phyloP scores from a whole-genome alignment of 2,113 vertebrate genomes.

The Spea bombifrons region DNA sequence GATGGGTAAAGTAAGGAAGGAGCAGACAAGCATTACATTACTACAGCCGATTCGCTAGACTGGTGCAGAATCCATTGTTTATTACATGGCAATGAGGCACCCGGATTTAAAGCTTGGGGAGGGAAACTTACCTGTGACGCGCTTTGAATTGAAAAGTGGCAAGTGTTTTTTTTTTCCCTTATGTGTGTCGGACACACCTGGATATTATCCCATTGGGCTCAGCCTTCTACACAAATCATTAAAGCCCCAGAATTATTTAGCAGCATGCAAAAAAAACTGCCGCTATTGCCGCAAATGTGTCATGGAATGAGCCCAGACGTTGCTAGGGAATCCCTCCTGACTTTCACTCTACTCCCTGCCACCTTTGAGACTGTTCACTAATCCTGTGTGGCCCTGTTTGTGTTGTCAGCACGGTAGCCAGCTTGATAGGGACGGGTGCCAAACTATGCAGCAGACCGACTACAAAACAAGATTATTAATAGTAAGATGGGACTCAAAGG shows the following conservation, averaged over 20 bases:
- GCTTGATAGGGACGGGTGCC: too few relatives aligned
- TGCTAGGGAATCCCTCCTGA: too few relatives aligned
- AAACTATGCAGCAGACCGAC: too few relatives aligned
- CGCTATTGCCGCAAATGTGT: neutral
- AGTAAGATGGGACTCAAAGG: too few relatives aligned
- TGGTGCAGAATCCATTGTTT: slow-evolving; percentile 54
- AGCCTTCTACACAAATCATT: neutral
- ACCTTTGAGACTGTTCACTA: too few relatives aligned
- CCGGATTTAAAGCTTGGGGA: neutral
- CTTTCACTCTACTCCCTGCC: too few relatives aligned
- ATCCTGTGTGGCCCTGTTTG: too few relatives aligned
- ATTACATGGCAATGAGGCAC: slow-evolving; percentile 85
- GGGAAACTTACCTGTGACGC: slow-evolving; percentile 50
- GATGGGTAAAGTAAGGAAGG: slow-evolving; percentile 56
- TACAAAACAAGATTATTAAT: too few relatives aligned
- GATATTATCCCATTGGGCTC: slow-evolving; percentile 78
- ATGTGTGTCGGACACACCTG: slow-evolving; percentile 63
- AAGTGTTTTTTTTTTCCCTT: slow-evolving; percentile 55
- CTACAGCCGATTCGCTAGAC: slow-evolving; percentile 69
- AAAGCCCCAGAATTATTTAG: slow-evolving; percentile 8
- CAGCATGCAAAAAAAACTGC: neutral
- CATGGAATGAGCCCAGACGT: too few relatives aligned
- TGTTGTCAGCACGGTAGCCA: too few relatives aligned
- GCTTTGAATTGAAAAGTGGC: slow-evolving; percentile 69
- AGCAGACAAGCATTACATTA: slow-evolving; percentile 98